Evolutionary conservation across 2,797 vertebrate species (phyloP).

Genomic region (Cuniculus paca): DNA sequence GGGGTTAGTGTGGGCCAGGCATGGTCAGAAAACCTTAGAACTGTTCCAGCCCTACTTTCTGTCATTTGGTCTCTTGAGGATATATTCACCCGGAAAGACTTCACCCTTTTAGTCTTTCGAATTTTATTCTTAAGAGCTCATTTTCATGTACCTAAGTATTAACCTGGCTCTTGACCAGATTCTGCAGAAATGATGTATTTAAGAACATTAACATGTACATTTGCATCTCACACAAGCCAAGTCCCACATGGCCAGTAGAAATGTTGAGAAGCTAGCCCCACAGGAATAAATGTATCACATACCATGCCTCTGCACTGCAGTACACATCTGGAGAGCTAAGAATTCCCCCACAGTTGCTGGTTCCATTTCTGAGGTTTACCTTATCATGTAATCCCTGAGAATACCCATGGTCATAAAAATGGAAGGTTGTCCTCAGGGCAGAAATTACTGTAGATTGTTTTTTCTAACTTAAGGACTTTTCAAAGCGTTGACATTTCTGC

Average conservation of each 20-base stretch:
- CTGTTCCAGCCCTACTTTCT: not conserved
- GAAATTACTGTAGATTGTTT: not conserved
- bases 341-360: not conserved
- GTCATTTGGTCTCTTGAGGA: not conserved
- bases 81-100: not conserved
- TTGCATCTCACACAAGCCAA: not conserved
- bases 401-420: not conserved
- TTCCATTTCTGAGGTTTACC: not conserved
- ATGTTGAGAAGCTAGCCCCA: not conserved
- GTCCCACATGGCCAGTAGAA: not conserved
- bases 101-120: not conserved
- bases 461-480: not conserved
- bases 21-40: not conserved
- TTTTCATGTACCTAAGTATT: not conserved
- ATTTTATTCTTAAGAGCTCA: not conserved
- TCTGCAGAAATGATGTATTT: constrained; percentile 5
- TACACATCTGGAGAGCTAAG: not conserved
- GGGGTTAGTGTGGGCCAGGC: not conserved
- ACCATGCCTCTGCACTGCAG: not conserved
- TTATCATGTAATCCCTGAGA: not conserved
- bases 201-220: not conserved
- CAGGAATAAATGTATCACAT: not conserved
- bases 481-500: not conserved
- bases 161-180: not conserved
- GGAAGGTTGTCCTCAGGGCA: not conserved